Conservation (phyloP, 2,888 invertebrate species). For the Epirrhoe alternata region DNA sequence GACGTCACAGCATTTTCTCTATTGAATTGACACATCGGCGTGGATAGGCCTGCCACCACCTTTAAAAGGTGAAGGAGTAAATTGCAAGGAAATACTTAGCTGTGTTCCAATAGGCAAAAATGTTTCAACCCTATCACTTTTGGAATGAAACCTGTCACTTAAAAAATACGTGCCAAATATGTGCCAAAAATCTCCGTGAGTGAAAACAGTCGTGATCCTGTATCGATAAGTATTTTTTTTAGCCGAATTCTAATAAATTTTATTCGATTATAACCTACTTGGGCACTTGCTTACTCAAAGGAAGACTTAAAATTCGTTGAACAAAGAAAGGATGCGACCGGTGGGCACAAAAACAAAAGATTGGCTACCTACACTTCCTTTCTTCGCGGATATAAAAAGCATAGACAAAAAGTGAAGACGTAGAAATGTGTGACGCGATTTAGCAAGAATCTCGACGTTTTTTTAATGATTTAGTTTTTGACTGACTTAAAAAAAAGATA, state of each 20-base stretch:
- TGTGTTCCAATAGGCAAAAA: too few relatives aligned
- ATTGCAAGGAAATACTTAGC: too few relatives aligned
- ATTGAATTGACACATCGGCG: too few relatives aligned
- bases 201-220: too few relatives aligned
- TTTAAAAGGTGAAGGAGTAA: too few relatives aligned
- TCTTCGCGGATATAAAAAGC: slow-evolving; percentile 62
- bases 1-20: too few relatives aligned
- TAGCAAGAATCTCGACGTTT: slow-evolving; percentile 10
- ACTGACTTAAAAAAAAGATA: background rate
- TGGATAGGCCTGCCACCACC: too few relatives aligned
- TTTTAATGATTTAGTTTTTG: background rate
- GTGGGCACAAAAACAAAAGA: slow-evolving; percentile 75
- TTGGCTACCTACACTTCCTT: slow-evolving; percentile 62
- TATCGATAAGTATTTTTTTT: background rate
- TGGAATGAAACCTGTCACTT: too few relatives aligned
- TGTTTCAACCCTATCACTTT: too few relatives aligned
- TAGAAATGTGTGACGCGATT: slow-evolving; percentile 26
- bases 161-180: too few relatives aligned
- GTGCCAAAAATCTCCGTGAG: too few relatives aligned
- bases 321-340: slow-evolving; percentile 80
- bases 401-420: slow-evolving; percentile 30
- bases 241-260: background rate
- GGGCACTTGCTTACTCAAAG: slow-evolving; percentile 18
- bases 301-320: slow-evolving; percentile 75
- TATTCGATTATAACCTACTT: background rate